A percentile compares a stretch with the other conserved stretches of the same genome.
Evolutionary conservation across 2,797 vertebrate species (phyloP).

Genomic region (Toxotes lorentzi): DNA sequence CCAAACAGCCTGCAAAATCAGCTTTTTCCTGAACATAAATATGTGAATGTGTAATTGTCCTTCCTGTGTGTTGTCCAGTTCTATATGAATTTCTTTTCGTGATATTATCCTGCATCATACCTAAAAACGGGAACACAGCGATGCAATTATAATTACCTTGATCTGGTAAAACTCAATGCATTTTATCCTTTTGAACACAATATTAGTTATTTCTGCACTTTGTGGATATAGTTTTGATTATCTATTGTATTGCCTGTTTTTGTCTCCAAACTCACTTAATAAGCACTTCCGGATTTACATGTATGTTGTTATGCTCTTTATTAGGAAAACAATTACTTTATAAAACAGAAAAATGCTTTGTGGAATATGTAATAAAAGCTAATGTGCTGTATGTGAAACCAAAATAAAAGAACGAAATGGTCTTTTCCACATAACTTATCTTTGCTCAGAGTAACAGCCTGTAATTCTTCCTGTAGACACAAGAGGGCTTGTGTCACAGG

Average conservation of each 20-base stretch:
- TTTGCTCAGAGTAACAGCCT: constrained; percentile 10
- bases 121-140: constrained; percentile 30
- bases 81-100: constrained; percentile 59
- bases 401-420: constrained; percentile 73
- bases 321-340: constrained; percentile 8
- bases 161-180: constrained; percentile 38
- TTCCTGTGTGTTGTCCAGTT: constrained; percentile 63
- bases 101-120: constrained; percentile 42
- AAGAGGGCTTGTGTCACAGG: constrained; percentile 59
- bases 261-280: constrained; percentile 47
- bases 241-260: constrained; percentile 59
- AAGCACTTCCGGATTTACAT: constrained; percentile 56
- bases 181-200: constrained; percentile 48
- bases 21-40: constrained; percentile 41
- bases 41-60: constrained; percentile 60
- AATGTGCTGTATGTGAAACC: constrained; percentile 71
- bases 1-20: constrained; percentile 33
- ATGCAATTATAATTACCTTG: constrained; percentile 42
- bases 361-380: constrained; percentile 65
- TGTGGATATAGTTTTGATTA: constrained; percentile 62
- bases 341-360: constrained; percentile 48
- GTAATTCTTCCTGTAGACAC: constrained; percentile 62
- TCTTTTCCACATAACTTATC: constrained; percentile 46
- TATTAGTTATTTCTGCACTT: constrained; percentile 66
- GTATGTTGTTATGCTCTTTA: constrained; percentile 66